phyloP scores from a whole-genome alignment of 2,888 invertebrate genomes.

The Baccha elongata region DNA sequence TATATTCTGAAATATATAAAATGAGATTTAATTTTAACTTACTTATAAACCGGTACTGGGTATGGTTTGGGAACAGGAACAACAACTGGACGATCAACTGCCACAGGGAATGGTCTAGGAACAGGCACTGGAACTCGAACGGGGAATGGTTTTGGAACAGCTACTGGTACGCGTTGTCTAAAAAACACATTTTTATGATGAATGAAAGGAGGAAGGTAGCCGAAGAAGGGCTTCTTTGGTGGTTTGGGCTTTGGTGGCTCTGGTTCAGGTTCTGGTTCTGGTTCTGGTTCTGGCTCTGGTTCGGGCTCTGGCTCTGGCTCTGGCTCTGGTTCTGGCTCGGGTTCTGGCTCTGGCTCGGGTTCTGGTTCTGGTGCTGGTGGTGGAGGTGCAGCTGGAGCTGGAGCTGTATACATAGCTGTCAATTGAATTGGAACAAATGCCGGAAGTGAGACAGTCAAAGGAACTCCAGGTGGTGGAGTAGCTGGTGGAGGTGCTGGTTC shows the following conservation, averaged over 20 bases:
- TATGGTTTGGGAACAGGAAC: constrained; percentile 45
- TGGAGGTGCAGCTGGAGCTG: constrained; percentile 80
- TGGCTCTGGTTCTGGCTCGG: constrained; percentile 63
- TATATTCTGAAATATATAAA: background rate
- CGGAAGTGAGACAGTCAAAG: constrained; percentile 80
- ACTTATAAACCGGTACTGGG: constrained; percentile 48
- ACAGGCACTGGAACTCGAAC: constrained; percentile 55
- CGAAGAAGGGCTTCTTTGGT: constrained; percentile 31
- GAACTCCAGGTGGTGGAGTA: constrained; percentile 78
- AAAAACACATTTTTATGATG: constrained; percentile 56
- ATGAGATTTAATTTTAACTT: background rate
- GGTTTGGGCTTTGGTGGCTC: constrained; percentile 14
- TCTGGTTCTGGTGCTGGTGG: constrained; percentile 79
- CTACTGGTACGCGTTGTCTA: constrained; percentile 52
- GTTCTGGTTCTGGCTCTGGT: constrained; percentile 72
- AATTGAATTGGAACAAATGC: constrained; percentile 81
- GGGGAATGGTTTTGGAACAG: constrained; percentile 50
- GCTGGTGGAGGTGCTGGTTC: constrained; percentile 65
- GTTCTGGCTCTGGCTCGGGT: constrained; percentile 77
- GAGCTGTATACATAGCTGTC: constrained; percentile 81
- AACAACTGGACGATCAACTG: constrained; percentile 46
- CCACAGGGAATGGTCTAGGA: constrained; percentile 46
- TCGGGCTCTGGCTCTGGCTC: constrained; percentile 61
- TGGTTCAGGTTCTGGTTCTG: background rate
- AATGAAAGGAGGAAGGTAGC: constrained; percentile 22